Evolutionary conservation across 2,113 vertebrate genomes (phyloP), one percentile per base, ranked within the genome.

Genomic region (Kobus ellipsiprymnus): DNA sequence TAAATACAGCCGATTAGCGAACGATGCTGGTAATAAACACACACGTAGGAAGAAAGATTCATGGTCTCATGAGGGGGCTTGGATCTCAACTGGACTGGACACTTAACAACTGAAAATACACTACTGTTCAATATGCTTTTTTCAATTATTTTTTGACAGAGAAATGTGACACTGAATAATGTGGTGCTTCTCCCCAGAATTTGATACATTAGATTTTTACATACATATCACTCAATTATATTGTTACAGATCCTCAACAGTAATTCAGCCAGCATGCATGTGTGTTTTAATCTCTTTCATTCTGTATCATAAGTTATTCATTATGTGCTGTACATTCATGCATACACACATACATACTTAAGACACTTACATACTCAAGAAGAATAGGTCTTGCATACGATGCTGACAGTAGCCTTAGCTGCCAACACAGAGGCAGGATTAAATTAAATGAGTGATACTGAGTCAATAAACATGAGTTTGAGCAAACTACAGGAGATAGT

Each of bases 121-220:
- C 17, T 59, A 9, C 85, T 48, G 36, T 33, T 17, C 60, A 71
- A 52, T 3, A n/a, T 5, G 44, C 11, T 8, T 52, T 88, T 54
- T 93, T 85, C 52, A 14, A 55, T 80, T 89, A 64, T 92, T 94
- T 95, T 96, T 96, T 84, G 89, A 54, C 40, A 74, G 36, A 88
- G 19, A 89, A 19, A 74, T 82, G 44, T 29, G 77, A 82, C 23
- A 87, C 30, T 60, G 64, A 84, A 93, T 55, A 80, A 92, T 54
- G n/a, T 54, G 27, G 71, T 62, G 21, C 14, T 62, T 90, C 64
- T 81, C 59, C 64, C 46, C 87, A 81, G n/a, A 90, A 85, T 92
- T 36, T 90, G 81, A 90, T 6, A 77, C 59, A 54, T 55, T 44
- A 57, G 57, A 90, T 55, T 94, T 93, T 59, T 77, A 90, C 11